phyloP scores from a whole-genome alignment of 1,140 invertebrate genomes.

The Varroa destructor region DNA sequence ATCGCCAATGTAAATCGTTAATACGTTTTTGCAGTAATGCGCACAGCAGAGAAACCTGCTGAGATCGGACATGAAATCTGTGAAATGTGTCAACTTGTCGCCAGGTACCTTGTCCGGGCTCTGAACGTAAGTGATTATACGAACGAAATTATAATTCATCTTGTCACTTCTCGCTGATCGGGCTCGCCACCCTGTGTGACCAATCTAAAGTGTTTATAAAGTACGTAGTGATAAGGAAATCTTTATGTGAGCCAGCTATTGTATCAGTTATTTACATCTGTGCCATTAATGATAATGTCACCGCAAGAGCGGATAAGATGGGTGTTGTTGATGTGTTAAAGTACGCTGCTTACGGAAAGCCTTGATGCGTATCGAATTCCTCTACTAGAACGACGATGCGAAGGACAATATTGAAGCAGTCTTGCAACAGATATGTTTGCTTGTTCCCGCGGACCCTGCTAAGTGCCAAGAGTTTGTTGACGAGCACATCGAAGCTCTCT shows the following conservation, averaged over 20 bases:
- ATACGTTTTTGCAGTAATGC: neutral
- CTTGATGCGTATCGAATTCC: neutral
- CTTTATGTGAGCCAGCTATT: no score
- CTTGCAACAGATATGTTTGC: neutral
- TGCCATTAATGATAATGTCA: no score
- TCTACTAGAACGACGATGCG: neutral
- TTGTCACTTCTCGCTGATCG: neutral
- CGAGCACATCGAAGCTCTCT: neutral
- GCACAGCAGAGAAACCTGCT: neutral
- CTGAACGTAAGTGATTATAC: neutral
- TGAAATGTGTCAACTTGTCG: neutral
- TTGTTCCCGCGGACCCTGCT: slow-evolving; percentile 1
- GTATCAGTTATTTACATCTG: no score
- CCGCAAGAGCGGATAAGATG: no score
- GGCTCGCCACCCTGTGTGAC: neutral
- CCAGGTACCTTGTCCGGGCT: neutral
- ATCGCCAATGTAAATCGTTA: neutral
- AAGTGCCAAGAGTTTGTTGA: neutral
- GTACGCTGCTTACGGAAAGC: no score
- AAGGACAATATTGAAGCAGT: neutral
- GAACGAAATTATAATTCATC: neutral
- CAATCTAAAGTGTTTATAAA: no score
- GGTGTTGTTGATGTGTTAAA: no score
- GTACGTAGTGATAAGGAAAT: no score
- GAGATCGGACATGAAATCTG: neutral